A percentile compares a stretch with the other conserved stretches of the same genome.
Conservation (phyloP, 2,113 vertebrate species). For the Gopherus flavomarginatus region DNA sequence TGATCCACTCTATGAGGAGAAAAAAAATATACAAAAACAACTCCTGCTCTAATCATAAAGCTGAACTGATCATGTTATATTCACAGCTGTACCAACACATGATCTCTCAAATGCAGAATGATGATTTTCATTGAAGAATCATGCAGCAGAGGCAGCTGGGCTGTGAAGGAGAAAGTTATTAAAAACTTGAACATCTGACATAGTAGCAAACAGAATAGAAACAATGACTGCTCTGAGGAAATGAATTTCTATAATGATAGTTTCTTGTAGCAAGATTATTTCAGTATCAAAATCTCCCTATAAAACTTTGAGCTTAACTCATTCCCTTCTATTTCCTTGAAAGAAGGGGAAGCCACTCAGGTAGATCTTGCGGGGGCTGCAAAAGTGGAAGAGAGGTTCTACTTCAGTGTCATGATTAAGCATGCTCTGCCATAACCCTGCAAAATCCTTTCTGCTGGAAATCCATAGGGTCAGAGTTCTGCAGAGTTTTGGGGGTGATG, state of each 20-base stretch:
- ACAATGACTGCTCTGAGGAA: slow-evolving; percentile 6
- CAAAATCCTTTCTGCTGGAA: not conserved
- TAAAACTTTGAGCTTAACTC: not conserved
- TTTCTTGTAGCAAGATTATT: not conserved
- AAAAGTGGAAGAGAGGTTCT: not conserved
- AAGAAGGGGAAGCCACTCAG: not conserved
- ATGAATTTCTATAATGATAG: not conserved
- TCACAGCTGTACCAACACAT: not conserved
- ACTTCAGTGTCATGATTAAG: not conserved
- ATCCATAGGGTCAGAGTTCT: not conserved
- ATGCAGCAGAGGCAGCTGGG: not conserved
- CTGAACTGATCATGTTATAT: not conserved
- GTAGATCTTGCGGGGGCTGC: not conserved
- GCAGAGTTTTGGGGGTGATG: rapidly evolving
- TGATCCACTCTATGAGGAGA: not conserved
- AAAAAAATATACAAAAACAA: not conserved
- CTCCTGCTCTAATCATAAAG: not conserved
- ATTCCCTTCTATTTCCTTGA: not conserved
- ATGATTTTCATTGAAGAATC: not conserved
- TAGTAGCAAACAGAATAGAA: slow-evolving; percentile 4
- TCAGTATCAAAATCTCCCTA: slow-evolving; percentile 3
- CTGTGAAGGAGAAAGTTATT: slow-evolving; percentile 26
- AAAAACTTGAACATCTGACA: slow-evolving; percentile 4
- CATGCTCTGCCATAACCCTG: not conserved
- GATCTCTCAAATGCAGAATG: not conserved